phyloP scores from a whole-genome alignment of 2,113 vertebrate species.

The Rhinopomastus cyanomelas region DNA sequence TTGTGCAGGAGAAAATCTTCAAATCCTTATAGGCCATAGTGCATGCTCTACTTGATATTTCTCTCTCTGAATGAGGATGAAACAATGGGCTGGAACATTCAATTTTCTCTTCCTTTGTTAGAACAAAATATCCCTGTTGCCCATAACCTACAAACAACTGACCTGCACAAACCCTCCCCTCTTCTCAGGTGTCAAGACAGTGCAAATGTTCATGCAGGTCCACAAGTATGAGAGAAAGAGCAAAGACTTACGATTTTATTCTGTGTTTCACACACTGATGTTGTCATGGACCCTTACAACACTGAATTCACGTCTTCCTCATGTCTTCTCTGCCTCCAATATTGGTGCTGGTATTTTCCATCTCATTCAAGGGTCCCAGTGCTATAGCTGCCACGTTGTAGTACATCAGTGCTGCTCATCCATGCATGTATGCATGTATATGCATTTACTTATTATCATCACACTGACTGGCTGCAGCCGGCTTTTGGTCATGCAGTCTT shows the following conservation, averaged over 20 bases:
- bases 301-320: neutral
- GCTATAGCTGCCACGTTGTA: neutral
- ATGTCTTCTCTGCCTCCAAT: neutral
- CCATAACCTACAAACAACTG: neutral
- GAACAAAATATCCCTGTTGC: neutral
- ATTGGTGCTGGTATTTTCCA: neutral
- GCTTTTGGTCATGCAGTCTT: neutral
- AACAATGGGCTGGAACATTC: neutral
- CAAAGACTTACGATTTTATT: neutral
- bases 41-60: neutral
- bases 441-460: conserved; percentile 16
- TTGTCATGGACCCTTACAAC: neutral
- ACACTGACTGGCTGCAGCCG: neutral
- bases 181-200: neutral
- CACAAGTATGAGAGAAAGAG: neutral
- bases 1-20: neutral
- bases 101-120: neutral
- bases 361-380: neutral
- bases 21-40: neutral
- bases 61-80: neutral
- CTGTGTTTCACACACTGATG: neutral
- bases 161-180: neutral
- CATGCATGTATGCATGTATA: conserved; percentile 5
- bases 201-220: neutral
- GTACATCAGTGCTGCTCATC: conserved; percentile 3